These are phyloP conservation scores for Drosophila jambulina DNA, from an alignment of 1,140 invertebrate species.

Conservation along the genomic window DNA sequence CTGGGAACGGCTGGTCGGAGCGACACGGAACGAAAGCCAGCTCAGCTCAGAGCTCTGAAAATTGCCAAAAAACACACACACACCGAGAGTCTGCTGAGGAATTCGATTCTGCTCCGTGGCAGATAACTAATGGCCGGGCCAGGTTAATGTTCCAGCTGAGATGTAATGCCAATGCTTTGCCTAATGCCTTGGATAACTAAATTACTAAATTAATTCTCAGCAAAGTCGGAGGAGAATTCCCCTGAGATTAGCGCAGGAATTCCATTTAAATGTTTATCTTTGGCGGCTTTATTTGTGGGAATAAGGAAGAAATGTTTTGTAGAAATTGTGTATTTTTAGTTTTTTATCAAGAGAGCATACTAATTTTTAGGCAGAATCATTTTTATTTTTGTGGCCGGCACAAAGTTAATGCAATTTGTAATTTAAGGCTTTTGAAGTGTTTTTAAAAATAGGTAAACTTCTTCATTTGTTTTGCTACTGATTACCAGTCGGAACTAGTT, in stretches of 20 bases:
- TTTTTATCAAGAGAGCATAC: neutral
- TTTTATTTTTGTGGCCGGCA: neutral
- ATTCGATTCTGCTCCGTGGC: neutral
- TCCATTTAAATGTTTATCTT: neutral
- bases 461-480: too few species aligned
- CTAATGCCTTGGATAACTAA: neutral
- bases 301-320: neutral
- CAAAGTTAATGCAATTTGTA: neutral
- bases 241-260: neutral
- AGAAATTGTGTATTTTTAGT: neutral
- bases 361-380: neutral
- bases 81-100: neutral
- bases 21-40: neutral
- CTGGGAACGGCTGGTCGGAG: slow-evolving; percentile 2
- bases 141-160: neutral
- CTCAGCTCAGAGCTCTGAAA: neutral
- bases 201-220: neutral
- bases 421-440: neutral
- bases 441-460: too few species aligned
- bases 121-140: neutral
- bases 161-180: neutral
- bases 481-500: too few species aligned
- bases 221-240: neutral
- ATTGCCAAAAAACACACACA: neutral
- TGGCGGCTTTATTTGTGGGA: neutral